Evolutionary conservation across 2,888 invertebrate genomes (phyloP), one percentile per base, ranked within the genome.

Genomic region (Luperina nickerlii): DNA sequence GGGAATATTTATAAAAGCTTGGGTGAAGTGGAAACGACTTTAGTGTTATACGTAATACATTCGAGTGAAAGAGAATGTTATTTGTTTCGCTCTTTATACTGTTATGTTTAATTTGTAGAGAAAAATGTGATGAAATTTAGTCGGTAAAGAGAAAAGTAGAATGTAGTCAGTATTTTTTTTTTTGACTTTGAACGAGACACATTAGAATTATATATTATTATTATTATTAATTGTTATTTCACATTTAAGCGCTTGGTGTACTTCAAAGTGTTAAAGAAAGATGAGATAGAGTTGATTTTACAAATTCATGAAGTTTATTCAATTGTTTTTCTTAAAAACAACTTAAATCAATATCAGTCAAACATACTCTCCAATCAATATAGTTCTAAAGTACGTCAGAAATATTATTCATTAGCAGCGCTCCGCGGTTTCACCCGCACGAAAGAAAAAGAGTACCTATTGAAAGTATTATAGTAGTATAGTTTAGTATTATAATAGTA

Each of bases 31-130:
- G 0, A n/a, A 66, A 77, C 32, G 11, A 20, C 7, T 51, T 45
- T 45, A 32, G 54, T 32, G 45, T 45, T 69, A 32, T 80, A 42
- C 27, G 18, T 7, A 72, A 51, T 57, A n/a, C n/a, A 20, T 72
- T 71, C 0, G 3, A 42, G 27, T 42, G 3, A 7, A n/a, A 18
- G n/a, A 42, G 45, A 32, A 74, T 74, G 38, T 48, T 7, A 38
- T 72, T 81, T 18, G 3, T 57, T 57, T 48, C 8, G 32, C 65
- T 77, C 13, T 45, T 65, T n/a, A 18, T 45, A 51, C 1, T 38
- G 15, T 32, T 57, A 5, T 4, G 20, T 13, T 24, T 65, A 24
- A 48, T 38, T 66, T 51, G 7, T 0, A 45, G 8, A 57, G 32
- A 60, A 13, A 13, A n/a, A 6, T 60, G 9, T 5, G 6, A 57